Base-by-base conservation (phyloP, 2,113 vertebrate species). In the Halichoeres trimaculatus region DNA sequence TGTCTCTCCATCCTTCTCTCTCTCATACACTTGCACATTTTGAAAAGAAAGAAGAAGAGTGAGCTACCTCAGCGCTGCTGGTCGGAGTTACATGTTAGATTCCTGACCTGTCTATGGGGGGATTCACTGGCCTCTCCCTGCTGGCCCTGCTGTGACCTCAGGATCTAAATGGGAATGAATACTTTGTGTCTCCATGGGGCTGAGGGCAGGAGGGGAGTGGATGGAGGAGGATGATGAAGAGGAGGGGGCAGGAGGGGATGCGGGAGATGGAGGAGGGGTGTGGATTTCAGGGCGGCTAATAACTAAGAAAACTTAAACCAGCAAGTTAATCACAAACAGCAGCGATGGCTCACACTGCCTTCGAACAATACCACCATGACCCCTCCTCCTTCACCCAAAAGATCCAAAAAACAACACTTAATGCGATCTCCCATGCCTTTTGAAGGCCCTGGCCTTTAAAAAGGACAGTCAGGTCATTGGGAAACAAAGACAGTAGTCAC, bases 81-180 rank as follows among this genome's bases (percentile, higher is more conserved):
- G 79, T 89, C 83, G 62, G 85, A 87, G 92, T 88, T 90, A 89
- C 76, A 69, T 91, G 92, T 90, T 90, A 93, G 91, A 93, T 94
- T 93, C 91, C 93, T 90, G 91, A 93, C 89, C 92, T 90, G 93
- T 88, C 91, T 91, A 87, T 38, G 80, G 75, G 61, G 78, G 76
- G 84, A 81, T 84, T 90, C 56, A 68, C 77, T 62, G 81, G 89
- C 86, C 90, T 90, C 90, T 91, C 86, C 81, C 81, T 79, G 80
- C 92, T 95, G 93, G 92, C 94, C 94, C 91, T 93, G 89, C 84
- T 84, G 75, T 94, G 94, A 95, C 94, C 94, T 93, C 91, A 41
- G 85, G 89, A 93, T 94, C 94, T 94, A 93, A 94, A 95, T 92
- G 90, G 95, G 93, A 95, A 95, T 94, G 94, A 95, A 91, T 92